These are phyloP conservation scores for Arctia plantaginis DNA, from an alignment of 2,888 invertebrate genomes.

Conservation along the genomic window DNA sequence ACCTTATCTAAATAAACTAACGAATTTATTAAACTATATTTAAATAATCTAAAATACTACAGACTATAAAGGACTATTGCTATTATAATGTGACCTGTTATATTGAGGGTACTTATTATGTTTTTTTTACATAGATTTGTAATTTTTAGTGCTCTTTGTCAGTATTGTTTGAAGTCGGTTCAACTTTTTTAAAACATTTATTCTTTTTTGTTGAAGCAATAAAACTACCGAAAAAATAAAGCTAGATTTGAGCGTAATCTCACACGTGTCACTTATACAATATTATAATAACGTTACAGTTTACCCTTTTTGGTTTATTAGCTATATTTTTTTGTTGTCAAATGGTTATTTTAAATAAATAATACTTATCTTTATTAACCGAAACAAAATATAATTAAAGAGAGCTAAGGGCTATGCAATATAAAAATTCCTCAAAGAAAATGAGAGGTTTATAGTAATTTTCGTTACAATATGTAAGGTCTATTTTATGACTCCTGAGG, in stretches of 20 bases:
- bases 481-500: conserved; percentile 12
- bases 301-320: background rate
- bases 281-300: background rate
- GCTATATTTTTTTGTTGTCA: background rate
- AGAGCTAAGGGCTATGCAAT: background rate
- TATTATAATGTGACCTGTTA: too few relatives aligned
- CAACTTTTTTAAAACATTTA: too few relatives aligned
- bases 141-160: too few relatives aligned
- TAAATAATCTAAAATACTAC: too few relatives aligned
- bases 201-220: too few relatives aligned
- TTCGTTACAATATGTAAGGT: conserved; percentile 10
- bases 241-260: background rate
- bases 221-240: background rate
- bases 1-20: too few relatives aligned
- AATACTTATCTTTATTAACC: background rate
- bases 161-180: too few relatives aligned
- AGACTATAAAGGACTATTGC: too few relatives aligned
- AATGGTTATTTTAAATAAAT: background rate
- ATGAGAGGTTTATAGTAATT: conserved; percentile 6
- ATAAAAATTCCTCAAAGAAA: background rate
- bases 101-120: too few relatives aligned
- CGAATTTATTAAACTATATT: too few relatives aligned
- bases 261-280: background rate
- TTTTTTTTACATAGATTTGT: too few relatives aligned
- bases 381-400: background rate